Evolutionary conservation across 2,888 invertebrate species (phyloP), one percentile per base, ranked within the genome.

Genomic region (Corythucha ciliata): DNA sequence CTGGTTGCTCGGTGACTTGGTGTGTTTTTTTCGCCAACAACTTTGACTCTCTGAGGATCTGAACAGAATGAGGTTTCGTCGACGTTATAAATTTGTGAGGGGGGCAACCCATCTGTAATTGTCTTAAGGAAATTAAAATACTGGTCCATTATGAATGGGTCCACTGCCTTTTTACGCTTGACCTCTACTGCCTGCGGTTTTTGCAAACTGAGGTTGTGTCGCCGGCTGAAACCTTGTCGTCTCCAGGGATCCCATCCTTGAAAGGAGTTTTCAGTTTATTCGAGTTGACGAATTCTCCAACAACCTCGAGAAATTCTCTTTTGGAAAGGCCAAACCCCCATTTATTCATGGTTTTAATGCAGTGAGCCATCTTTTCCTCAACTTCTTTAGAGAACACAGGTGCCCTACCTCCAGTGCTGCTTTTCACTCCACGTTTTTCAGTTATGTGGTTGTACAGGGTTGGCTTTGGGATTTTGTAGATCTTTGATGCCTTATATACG

Each of bases 1-100:
- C 48, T 53, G 21, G 27, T 37, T n/a, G 49, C 21, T 21, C 53
- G 29, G 2, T 52, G 18, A 24, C 37, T 37, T 34, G 34, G 18
- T 10, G 39, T 39, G 4, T 16, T 16, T 12, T 20, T 39, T 39
- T 39, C 39, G 4, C 39, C 39, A 20, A 16, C 39, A 16, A 39
- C 39, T 39, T 39, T 39, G 39, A 18, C 39, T 20, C 18, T 39
- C 18, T 12, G 6, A 10, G 39, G 39, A 39, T 39, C 39, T 39
- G 39, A 10, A 16, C 18, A 39, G 18, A 39, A 20, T 6, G 18
- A 39, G 39, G 39, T 39, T 39, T 39, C 39, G 18, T 39, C 40
- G 7, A 40, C 24, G 24, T 40, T 40, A n/a, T 40, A 40, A 40
- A 40, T 40, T 24, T 40, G 40, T 5, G 40, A 22, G n/a, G 40